Conservation (phyloP, 1,140 invertebrate genomes). For the Drosophila sp. region DNA sequence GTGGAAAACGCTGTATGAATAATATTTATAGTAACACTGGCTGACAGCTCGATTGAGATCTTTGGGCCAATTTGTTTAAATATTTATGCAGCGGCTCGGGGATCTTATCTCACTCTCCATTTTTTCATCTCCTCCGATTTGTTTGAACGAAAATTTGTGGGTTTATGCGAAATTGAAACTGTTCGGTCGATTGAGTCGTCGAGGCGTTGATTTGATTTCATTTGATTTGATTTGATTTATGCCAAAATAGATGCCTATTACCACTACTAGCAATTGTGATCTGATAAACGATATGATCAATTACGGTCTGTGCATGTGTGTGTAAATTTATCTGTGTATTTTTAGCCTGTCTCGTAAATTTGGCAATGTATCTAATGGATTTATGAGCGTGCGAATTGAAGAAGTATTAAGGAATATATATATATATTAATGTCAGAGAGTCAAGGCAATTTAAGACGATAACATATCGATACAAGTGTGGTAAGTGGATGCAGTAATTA, state of each 20-base stretch:
- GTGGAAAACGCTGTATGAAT: slow-evolving; percentile 13
- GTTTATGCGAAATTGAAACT: slow-evolving; percentile 43
- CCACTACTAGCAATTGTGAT: not conserved
- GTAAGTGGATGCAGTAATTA: not conserved
- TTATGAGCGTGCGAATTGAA: slow-evolving; percentile 40
- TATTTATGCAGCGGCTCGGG: slow-evolving; percentile 41
- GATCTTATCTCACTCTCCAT: slow-evolving; percentile 25
- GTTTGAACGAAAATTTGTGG: slow-evolving; percentile 24
- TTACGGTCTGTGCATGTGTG: slow-evolving; percentile 4
- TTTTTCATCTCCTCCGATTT: not conserved
- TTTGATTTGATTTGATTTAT: slow-evolving; percentile 43
- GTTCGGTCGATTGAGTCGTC: slow-evolving; percentile 40
- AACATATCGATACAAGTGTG: not conserved
- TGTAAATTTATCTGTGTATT: slow-evolving; percentile 4
- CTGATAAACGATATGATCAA: slow-evolving; percentile 33
- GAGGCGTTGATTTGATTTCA: slow-evolving; percentile 54
- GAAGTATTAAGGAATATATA: not conserved
- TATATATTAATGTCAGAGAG: slow-evolving; percentile 1
- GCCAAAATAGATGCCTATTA: slow-evolving; percentile 13
- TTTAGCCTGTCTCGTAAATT: slow-evolving; percentile 20
- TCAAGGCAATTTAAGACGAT: not conserved
- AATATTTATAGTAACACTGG: slow-evolving; percentile 19
- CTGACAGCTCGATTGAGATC: slow-evolving; percentile 9
- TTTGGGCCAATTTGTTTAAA: slow-evolving; percentile 42
- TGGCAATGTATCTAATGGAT: slow-evolving; percentile 35